Conservation (phyloP, 2,113 vertebrate species). For the Ophthalmolycus amberensis region DNA sequence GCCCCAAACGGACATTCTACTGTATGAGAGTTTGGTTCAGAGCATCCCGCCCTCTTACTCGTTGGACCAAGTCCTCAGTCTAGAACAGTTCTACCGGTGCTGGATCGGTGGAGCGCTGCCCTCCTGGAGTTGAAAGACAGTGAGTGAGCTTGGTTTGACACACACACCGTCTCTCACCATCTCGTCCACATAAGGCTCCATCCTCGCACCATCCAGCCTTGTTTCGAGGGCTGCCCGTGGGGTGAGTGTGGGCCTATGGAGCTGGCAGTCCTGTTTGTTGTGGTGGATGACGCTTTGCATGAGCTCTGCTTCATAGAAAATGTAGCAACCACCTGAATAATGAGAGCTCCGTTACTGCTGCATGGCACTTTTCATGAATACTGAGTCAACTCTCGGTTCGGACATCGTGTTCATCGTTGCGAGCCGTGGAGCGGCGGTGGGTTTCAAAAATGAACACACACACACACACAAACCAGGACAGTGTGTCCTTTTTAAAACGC, state of each 20-base stretch:
- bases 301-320: constrained; percentile 39
- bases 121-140: constrained; percentile 28
- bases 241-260: background rate
- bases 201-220: background rate
- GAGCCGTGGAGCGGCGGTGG: background rate
- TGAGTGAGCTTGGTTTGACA: constrained; percentile 44
- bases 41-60: constrained; percentile 28
- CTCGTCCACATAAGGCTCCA: constrained; percentile 8
- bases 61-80: constrained; percentile 14
- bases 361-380: background rate
- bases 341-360: constrained; percentile 16
- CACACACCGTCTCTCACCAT: background rate
- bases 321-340: constrained; percentile 1
- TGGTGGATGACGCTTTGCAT: constrained; percentile 17
- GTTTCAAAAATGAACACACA: constrained; percentile 4
- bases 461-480: background rate
- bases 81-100: constrained; percentile 2
- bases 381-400: constrained; percentile 6
- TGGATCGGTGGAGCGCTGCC: constrained; percentile 26
- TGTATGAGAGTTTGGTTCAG: constrained; percentile 57
- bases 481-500: background rate
- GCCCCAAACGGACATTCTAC: constrained; percentile 64
- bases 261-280: constrained; percentile 2
- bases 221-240: background rate
- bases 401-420: constrained; percentile 1